A percentile compares a stretch with the other conserved stretches of the same genome.
Conservation (phyloP, 1,140 invertebrate species). For the Microvelia longipes region DNA sequence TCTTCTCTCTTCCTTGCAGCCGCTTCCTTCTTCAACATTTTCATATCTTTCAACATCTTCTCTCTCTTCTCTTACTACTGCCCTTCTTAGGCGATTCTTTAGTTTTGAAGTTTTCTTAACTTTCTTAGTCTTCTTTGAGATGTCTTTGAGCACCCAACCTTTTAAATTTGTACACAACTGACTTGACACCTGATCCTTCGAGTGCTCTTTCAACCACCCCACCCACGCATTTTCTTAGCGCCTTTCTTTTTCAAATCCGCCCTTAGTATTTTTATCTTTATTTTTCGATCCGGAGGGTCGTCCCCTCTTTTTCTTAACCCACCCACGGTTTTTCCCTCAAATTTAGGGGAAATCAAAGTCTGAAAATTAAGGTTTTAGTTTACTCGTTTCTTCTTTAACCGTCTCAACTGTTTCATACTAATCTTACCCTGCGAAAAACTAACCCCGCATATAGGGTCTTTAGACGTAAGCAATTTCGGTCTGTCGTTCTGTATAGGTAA, state of each 20-base stretch:
- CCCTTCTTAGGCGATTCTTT: too few species aligned
- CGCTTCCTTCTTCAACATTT: background rate
- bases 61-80: background rate
- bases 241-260: background rate
- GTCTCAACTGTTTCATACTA: conserved; percentile 7
- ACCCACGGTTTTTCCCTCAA: background rate
- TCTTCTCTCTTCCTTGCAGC: too few species aligned
- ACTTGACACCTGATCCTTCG: background rate
- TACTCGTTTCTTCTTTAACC: conserved; percentile 8
- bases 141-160: background rate
- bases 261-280: background rate
- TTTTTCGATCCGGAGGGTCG: conserved; percentile 1
- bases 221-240: background rate
- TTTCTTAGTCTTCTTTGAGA: background rate
- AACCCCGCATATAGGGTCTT: conserved; percentile 9
- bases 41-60: background rate
- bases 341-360: too few species aligned
- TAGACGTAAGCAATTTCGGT: too few species aligned
- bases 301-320: conserved; percentile 1
- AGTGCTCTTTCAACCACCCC: background rate
- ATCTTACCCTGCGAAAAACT: conserved; percentile 6
- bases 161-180: background rate
- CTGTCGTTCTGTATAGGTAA: too few species aligned
- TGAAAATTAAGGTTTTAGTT: background rate
- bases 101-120: too few species aligned